These are phyloP conservation scores for Medauroidea extradentata DNA, from an alignment of 1,140 invertebrate species.

Conservation along the genomic window DNA sequence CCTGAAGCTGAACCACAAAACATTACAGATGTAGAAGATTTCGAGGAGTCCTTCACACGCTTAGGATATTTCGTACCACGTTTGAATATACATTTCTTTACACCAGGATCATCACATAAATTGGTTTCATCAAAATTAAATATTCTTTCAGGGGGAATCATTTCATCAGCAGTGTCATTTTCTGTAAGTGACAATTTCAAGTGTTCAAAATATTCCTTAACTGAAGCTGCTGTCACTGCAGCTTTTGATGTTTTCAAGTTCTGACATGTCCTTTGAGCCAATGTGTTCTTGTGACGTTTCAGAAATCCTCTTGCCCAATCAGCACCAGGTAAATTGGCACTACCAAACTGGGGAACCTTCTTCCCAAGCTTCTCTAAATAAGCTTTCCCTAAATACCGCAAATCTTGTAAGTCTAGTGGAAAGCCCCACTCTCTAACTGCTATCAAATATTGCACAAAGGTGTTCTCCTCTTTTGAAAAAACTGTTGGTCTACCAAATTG, in stretches of 20 bases:
- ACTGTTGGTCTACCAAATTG: not conserved
- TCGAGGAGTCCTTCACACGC: conserved; percentile 28
- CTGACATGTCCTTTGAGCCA: conserved; percentile 28
- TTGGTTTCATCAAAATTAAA: conserved; percentile 41
- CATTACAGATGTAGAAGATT: conserved; percentile 31
- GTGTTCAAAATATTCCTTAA: conserved; percentile 14
- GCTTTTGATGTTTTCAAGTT: conserved; percentile 35
- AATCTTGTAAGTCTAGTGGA: conserved; percentile 24
- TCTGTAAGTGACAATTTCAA: no score
- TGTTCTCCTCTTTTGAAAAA: not conserved
- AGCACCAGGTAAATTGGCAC: conserved; percentile 28
- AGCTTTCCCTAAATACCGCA: conserved; percentile 27
- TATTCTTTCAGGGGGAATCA: conserved; percentile 33
- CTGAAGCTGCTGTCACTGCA: conserved; percentile 13
- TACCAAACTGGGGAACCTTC: conserved; percentile 25
- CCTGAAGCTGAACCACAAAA: conserved; percentile 31
- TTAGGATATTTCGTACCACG: conserved; percentile 36
- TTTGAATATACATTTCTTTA: conserved; percentile 27
- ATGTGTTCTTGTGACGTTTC: conserved; percentile 28
- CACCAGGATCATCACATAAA: conserved; percentile 30
- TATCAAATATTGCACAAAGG: not conserved
- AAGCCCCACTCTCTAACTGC: conserved; percentile 28
- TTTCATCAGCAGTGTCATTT: conserved; percentile 7
- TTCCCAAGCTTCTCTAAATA: conserved; percentile 39
- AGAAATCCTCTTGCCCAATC: conserved; percentile 28